A percentile compares a stretch with the other conserved stretches of the same genome.
Conservation (phyloP, 2,113 vertebrate species). For the Leuciscus idus region DNA sequence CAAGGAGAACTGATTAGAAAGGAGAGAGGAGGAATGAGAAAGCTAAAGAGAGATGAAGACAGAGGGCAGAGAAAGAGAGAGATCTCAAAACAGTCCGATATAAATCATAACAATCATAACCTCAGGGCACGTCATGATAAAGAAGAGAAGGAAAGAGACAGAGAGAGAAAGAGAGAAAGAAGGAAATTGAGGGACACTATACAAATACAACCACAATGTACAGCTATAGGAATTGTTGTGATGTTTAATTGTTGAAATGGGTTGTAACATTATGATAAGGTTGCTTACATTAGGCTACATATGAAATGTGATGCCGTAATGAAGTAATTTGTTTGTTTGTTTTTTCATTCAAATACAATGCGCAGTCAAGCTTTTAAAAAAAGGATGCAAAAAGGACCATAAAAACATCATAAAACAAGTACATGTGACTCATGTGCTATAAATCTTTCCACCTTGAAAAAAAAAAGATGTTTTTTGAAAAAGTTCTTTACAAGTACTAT, state of each 20-base stretch:
- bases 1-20: slow-evolving; percentile 63
- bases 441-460: neutral
- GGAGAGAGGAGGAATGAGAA: slow-evolving; percentile 54
- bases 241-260: neutral
- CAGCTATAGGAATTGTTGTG: neutral
- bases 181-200: slow-evolving; percentile 26
- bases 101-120: slow-evolving; percentile 68
- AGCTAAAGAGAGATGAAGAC: slow-evolving; percentile 57
- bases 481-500: neutral
- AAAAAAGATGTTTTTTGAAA: neutral
- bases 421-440: neutral
- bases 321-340: neutral
- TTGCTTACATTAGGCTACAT: neutral
- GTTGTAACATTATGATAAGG: neutral
- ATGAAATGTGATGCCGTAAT: neutral
- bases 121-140: slow-evolving; percentile 55
- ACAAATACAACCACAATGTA: slow-evolving; percentile 27
- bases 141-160: slow-evolving; percentile 37
- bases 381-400: neutral
- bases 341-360: neutral
- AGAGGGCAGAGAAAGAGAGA: slow-evolving; percentile 54
- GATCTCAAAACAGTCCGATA: slow-evolving; percentile 57
- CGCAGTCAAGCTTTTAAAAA: neutral
- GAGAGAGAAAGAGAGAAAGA: neutral
- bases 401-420: neutral